Evolutionary conservation across 1,140 invertebrate species (phyloP), one percentile per base, ranked within the genome.

Genomic region (Branchinecta lynchi): DNA sequence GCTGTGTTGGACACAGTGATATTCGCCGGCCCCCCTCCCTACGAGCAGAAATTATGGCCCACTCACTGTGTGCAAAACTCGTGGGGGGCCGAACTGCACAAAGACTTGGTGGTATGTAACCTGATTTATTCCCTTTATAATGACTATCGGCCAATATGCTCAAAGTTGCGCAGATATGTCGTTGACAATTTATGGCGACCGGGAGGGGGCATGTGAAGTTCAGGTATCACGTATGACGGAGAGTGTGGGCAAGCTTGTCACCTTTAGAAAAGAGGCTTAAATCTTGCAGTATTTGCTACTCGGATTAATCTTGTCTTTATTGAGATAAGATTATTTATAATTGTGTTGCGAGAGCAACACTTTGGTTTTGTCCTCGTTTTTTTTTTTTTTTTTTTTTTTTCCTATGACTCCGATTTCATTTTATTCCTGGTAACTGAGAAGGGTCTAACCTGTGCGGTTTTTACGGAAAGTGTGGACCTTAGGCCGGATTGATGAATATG

Each of bases 11-110:
- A 98, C 77, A 93, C 89, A 0, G 92, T 98, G 1, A 84, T 89
- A 65, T 98, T 98, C 79, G 87, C 87, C 70, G 89, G 88, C n/a
- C 86, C 90, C 70, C 89, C 88, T 20, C 79, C 84, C 8, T 86
- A 88, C 82, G 87, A 87, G 74, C 91, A 96, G 79, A 85, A 89
- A 65, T 80, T 98, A 12, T 98, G 95, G 92, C 96, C 95, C 7
- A 81, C 86, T 8, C 95, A 98, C 77, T 98, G 95, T 77, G 90
- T 98, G 0, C 93, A 97, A 79, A 87, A 92, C 73, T 88, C 89
- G 0, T 93, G 90, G 90, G 96, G 96, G 3, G 88, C 95, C 0
- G 88, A 97, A 77, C 80, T 98, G 66, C 92, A 97, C 78, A 87
- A 89, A 76, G 89, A 96, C 76, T 79, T 98, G 0, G 93, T 92